Conservation (phyloP, 2,888 invertebrate species). For the Ferdinandea cuprea region DNA sequence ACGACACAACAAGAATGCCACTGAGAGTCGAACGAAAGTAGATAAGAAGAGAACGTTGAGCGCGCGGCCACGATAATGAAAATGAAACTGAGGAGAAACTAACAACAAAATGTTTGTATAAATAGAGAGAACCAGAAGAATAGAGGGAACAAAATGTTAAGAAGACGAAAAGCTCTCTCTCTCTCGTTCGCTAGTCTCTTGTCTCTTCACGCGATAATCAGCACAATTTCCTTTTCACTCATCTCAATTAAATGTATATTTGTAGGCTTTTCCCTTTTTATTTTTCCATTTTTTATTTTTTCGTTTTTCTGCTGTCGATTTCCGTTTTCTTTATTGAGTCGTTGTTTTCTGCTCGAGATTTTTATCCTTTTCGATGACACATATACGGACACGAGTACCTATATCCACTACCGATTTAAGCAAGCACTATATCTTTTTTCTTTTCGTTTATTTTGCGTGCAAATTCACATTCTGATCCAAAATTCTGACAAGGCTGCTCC, state of each 20-base stretch:
- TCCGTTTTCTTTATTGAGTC: conserved; percentile 29
- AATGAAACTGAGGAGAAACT: conserved; percentile 26
- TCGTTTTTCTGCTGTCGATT: conserved; percentile 16
- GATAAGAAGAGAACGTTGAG: conserved; percentile 4
- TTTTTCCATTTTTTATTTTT: conserved; percentile 26
- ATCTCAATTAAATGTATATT: conserved; percentile 62
- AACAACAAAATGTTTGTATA: conserved; percentile 40
- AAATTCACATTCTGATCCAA: conserved; percentile 3
- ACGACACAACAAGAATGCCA: conserved; percentile 39
- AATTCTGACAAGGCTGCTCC: neutral
- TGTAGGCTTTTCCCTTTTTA: conserved; percentile 59
- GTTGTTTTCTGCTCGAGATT: conserved; percentile 8
- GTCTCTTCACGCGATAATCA: conserved; percentile 62
- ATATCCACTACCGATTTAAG: conserved; percentile 10
- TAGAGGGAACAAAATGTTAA: conserved; percentile 37
- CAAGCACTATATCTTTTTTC: neutral
- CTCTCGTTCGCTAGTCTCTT: neutral
- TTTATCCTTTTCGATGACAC: conserved; percentile 41
- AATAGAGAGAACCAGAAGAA: conserved; percentile 50
- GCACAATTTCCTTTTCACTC: conserved; percentile 71
- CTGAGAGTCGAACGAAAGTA: conserved; percentile 19
- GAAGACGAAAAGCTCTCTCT: conserved; percentile 44
- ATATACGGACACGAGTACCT: conserved; percentile 1
- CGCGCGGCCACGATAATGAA: conserved; percentile 1
- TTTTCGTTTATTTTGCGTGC: neutral